Base-by-base conservation (phyloP, 2,888 invertebrate species). In the Helobdella robusta region DNA sequence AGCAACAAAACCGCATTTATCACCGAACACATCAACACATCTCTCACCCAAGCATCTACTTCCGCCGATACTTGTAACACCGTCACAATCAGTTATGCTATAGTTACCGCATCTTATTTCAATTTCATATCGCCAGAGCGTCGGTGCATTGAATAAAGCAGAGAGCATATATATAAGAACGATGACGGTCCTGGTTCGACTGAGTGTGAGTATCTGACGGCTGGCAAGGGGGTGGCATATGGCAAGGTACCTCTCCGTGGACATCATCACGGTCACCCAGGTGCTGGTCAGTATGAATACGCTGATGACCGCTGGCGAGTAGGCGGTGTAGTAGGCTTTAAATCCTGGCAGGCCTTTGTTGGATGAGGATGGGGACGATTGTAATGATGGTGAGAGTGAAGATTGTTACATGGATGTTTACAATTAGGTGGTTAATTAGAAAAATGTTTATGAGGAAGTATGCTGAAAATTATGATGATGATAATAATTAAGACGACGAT, bases 251-350 rank as follows among this genome's bases (percentile, higher is more conserved):
- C 72, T 46, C 44, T 72, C 72, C 8, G 67, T 68, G 1, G 71
- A 63, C 71, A 72, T 72, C 44, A 67, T 65, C 5, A 72, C 72
- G 11, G 72, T 72, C 48, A 72, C 40, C 72, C 72, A 84, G 2
- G 87, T 87, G 64, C 87, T 87, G 8, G 86, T 84, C 58, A 87
- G 85, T 83, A 78, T 75, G 66, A 78, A 77, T 23, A 77, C 72
- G 70, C 77, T 78, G 66, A 77, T 75, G 32, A 77, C 68, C 3
- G 69, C 71, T 2, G 72, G 68, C 35, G 70, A 72, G 63, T 70
- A 72, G n/a, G 60, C 66, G 11, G 66, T 70, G 58, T 72, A 72
- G 58, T 68, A 67, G 8, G 67, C 40, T 50, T 70, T 60, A 50
- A 72, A 59, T 0, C 68, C 66, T 1, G 36, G 48, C 4, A 46